Evolutionary conservation across 1,140 invertebrate genomes (phyloP).

Genomic region (Theocolax elegans): DNA sequence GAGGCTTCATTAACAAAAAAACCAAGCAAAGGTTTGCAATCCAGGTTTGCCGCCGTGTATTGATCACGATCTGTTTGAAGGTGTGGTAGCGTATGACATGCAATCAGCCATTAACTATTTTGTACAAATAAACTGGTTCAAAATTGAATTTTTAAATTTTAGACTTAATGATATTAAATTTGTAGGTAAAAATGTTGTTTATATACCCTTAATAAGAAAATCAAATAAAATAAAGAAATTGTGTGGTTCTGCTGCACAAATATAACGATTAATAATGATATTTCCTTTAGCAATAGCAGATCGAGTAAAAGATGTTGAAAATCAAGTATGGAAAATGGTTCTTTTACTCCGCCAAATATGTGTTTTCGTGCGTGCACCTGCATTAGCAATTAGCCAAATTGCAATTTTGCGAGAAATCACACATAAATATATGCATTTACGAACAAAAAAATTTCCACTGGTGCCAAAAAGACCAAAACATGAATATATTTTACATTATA

Average conservation of each 20-base stretch:
- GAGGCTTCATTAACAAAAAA: constrained; percentile 7
- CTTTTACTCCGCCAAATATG: constrained; percentile 40
- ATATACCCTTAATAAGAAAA: constrained; percentile 27
- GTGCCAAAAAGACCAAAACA: constrained; percentile 2
- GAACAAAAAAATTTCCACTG: neutral
- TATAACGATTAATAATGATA: constrained; percentile 33
- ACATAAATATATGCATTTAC: constrained; percentile 31
- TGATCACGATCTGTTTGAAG: constrained; percentile 37
- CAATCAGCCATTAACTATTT: constrained; percentile 36
- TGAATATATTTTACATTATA: constrained; percentile 18
- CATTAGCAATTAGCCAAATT: constrained; percentile 35
- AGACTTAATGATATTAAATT: constrained; percentile 15
- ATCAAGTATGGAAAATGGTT: constrained; percentile 43
- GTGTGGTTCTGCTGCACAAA: constrained; percentile 19
- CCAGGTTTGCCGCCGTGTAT: constrained; percentile 25
- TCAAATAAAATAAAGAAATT: constrained; percentile 10
- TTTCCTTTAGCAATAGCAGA: constrained; percentile 39
- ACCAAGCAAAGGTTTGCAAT: constrained; percentile 35
- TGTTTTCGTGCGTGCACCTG: constrained; percentile 22
- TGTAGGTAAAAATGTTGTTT: constrained; percentile 9
- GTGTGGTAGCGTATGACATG: constrained; percentile 42
- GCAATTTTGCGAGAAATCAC: constrained; percentile 31
- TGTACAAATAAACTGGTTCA: constrained; percentile 25
- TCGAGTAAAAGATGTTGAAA: constrained; percentile 30
- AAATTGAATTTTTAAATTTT: constrained; percentile 29